Evolutionary conservation across 1,140 invertebrate genomes (phyloP).

Genomic region (Sycophaga agraensis): DNA sequence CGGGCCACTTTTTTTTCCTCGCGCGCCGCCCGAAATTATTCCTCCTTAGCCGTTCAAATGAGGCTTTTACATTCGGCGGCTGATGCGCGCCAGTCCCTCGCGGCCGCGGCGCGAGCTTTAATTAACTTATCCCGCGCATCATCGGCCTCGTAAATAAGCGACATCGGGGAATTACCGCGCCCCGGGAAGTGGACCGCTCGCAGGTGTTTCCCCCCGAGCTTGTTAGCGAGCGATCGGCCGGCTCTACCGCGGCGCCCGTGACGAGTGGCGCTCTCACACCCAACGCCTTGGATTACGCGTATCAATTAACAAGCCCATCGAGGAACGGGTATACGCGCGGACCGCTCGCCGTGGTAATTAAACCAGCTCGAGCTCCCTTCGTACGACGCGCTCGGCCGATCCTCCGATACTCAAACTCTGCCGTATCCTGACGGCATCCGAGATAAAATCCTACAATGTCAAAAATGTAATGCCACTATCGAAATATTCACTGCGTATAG

Average conservation of each 20-base stretch:
- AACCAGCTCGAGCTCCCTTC: no score
- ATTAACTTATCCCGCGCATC: conserved; percentile 14
- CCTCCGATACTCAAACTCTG: no score
- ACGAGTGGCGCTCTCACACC: not conserved
- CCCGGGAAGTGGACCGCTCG: not conserved
- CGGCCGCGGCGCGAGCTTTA: not conserved
- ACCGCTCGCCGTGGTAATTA: conserved; percentile 2
- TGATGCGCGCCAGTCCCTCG: not conserved
- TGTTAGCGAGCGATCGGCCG: not conserved
- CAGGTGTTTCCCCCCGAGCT: not conserved
- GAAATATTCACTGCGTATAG: no score
- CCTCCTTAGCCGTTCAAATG: no score
- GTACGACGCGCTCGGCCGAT: no score
- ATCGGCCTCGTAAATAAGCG: not conserved
- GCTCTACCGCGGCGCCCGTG: not conserved
- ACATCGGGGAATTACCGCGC: not conserved
- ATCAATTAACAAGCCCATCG: conserved; percentile 3
- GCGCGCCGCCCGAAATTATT: no score
- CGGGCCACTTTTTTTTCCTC: no score
- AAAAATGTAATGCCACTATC: no score
- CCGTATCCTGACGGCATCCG: not conserved
- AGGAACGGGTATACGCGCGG: not conserved
- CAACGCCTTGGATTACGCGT: not conserved
- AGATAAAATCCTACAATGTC: no score
- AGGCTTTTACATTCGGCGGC: not conserved